Evolutionary conservation across 64 coral and sea anemone genomes (phyloP), one percentile per base, ranked within the genome.

Genomic region (Dendrophyllia cribrosa): DNA sequence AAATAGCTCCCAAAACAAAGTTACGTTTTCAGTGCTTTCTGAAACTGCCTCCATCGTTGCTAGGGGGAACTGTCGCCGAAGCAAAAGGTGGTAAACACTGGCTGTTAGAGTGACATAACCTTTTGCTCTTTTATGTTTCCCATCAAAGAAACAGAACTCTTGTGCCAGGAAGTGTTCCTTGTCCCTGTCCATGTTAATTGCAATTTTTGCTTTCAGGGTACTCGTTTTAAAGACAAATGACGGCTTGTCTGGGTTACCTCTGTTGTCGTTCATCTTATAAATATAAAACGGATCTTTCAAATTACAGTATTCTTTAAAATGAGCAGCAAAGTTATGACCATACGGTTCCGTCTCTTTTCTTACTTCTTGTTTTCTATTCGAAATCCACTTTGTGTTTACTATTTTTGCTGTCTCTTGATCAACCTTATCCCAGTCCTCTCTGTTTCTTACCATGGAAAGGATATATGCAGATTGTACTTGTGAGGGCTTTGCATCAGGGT

Each of bases 201-300:
- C 78, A 71, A 83, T 59, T 22, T 81, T 80, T 9, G 78, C 78
- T 43, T 94, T 94, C 17, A 75, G 44, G 19, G 25, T 83, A 51
- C 92, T 89, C 23, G 78, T 67, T 89, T 94, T 94, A 34, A 94
- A 89, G 4, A 94, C 86, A 84, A 89, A 88, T 4, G 92, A 89
- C 5, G 92, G 87, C 48, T 43, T 89, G n/a, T 85, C 78, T 21
- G 87, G 93, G 61, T 94, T 89, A 4, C 87, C 93, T 73, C 79
- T 70, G 5, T 7, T 76, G 66, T 89, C 86, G 46, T 94, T 94
- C 43, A 89, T 88, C 69, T 88, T 89, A 61, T 84, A 85, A 15
- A 94, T 66, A 46, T 94, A 94, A 53, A 73, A 85, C 3, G 67
- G 55, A 74, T 94, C 87, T 22, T 75, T 88, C 44, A 64, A 61